A percentile compares a stretch with the other conserved stretches of the same genome.
phyloP scores from a whole-genome alignment of 2,888 invertebrate genomes.

The Salticus scenicus region DNA sequence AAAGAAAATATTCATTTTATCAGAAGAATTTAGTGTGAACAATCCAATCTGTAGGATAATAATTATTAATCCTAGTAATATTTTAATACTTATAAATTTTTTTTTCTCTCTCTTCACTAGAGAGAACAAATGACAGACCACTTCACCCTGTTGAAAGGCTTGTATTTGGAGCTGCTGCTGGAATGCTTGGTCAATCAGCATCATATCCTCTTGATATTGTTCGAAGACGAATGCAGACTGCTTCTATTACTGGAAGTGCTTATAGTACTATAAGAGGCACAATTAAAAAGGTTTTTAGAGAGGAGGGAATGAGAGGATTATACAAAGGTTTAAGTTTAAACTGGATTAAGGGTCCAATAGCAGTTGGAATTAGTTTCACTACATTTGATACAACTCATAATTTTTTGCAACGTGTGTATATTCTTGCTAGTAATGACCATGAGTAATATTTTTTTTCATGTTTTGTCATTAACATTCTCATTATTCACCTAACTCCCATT shows the following conservation, averaged over 20 bases:
- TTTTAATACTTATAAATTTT: too few species aligned
- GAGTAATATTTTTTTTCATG: background rate
- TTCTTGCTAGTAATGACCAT: constrained; percentile 22
- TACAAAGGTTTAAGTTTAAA: constrained; percentile 99
- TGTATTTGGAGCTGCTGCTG: constrained; percentile 91
- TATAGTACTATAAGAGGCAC: constrained; percentile 83
- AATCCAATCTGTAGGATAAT: too few species aligned
- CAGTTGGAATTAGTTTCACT: constrained; percentile 93
- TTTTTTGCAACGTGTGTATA: constrained; percentile 52
- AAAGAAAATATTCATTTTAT: too few species aligned
- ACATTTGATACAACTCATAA: constrained; percentile 83
- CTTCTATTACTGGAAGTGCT: constrained; percentile 78
- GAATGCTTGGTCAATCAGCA: constrained; percentile 93
- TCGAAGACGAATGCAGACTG: constrained; percentile 83
- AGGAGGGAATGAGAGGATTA: constrained; percentile 92
- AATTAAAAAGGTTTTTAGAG: constrained; percentile 75
- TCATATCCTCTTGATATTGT: constrained; percentile 98
- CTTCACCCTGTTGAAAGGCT: constrained; percentile 82
- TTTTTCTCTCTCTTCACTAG: constrained; percentile 55
- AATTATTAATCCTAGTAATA: too few species aligned
- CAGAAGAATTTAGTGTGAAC: too few species aligned
- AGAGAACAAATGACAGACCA: constrained; percentile 73
- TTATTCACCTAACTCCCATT: background rate
- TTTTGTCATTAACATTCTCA: background rate
- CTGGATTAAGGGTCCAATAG: constrained; percentile 88